Base-by-base conservation (phyloP, 2,888 invertebrate genomes). In the Melanargia galathea region DNA sequence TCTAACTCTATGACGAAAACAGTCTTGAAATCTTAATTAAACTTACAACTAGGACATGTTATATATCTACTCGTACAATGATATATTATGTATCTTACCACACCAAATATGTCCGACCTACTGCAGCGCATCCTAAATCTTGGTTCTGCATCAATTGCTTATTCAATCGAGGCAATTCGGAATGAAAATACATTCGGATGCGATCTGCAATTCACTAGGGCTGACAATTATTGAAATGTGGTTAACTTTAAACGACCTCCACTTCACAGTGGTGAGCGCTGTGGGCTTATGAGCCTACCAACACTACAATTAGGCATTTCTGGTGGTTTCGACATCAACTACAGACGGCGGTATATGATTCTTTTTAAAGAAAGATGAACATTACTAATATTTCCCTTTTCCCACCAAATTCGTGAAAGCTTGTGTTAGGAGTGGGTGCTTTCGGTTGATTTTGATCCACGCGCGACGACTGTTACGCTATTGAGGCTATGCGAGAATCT, bases 141-240 rank as follows among this genome's bases (percentile, higher is more conserved):
- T 67, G 70, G 70, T 51, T 52, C 70, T 71, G 80, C 84, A 86
- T 86, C 85, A 84, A 81, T 86, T 85, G 86, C 84, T 86, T 87
- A 86, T 84, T 85, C 84, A 83, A 86, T 86, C 80, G 81, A 73
- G 70, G 70, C 70, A 84, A 84, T 84, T 79, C 61, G 60, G 77
- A 81, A 77, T 70, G 72, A 84, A 84, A 82, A 84, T 83, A 80
- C 83, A 83, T 82, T 81, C 77, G 79, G 79, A 73, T 76, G 75
- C 79, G 76, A 85, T 86, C 85, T 86, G 84, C 86, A 65, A 62
- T 67, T 62, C 56, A 60, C 62, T 64, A 35, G 48, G 45, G 26
- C 54, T 55, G 61, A 64, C 66, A 64, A 54, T 60, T 56, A 54
- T 60, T 56, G 66, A 62, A 52, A 57, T 67, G 54, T 33, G 24